Evolutionary conservation across 2,797 vertebrate genomes (phyloP), one percentile per base, ranked within the genome.

Genomic region (Brachyalestes nurse): DNA sequence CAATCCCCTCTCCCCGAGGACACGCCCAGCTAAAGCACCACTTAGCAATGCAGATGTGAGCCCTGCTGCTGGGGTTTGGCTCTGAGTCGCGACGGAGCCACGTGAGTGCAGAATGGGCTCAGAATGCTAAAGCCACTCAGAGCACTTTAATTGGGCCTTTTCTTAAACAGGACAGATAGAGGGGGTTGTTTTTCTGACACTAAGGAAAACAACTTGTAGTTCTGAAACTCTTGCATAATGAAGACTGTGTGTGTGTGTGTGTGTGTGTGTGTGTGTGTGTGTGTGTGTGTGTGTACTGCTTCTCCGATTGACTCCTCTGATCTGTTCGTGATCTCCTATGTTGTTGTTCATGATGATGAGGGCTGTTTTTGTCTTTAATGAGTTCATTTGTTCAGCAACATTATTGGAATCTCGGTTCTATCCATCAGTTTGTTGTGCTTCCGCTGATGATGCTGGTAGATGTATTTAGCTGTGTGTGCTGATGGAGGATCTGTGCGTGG

Each of bases 101-200:
- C 6, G 42, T 34, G n/a, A 81, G 65, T 23, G 45, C 16, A 5
- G 49, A 9, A 72, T 12, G 19, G 58, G 78, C 65, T 72, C 55
- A 13, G 80, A 83, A 84, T 80, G 51, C 70, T 83, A 84, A 84
- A 83, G 79, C 83, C 76, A 78, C 70, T 83, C 72, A 38, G 75
- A 75, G 51, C 13, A 25, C 38, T 72, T 64, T 87, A 86, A 87
- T 86, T 83, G 85, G 79, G 87, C 86, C 79, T 79, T 64, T 72
- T 82, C 73, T 86, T 78, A 45, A 80, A 66, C 42, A 66, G 79
- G 65, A 72, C 55, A 80, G 82, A 78, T 71, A 75, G 51, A 83
- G 82, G 67, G 19, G 75, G 58, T 42, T 78, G 79, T 85, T 81
- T 81, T 73, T 55, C 65, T 80, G 65, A 82, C 81, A 67, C 81